These are phyloP conservation scores for Bradypodion ventrale DNA, from an alignment of 2,797 vertebrate genomes.

Conservation along the genomic window DNA sequence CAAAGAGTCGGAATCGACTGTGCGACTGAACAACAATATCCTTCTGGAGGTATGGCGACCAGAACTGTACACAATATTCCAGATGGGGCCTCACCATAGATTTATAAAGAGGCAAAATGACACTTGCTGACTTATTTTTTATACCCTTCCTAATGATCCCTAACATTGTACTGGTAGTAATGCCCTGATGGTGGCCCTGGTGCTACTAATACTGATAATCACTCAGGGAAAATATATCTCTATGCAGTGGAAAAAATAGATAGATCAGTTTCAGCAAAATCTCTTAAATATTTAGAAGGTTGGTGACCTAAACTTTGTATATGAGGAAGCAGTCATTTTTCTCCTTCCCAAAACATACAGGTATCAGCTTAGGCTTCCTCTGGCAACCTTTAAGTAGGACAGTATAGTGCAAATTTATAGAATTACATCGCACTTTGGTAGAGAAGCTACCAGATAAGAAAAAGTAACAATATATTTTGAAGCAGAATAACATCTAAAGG, in stretches of 20 bases:
- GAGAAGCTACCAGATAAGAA: neutral
- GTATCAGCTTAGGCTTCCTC: neutral
- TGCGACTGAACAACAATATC: no score
- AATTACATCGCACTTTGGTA: neutral
- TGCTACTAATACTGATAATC: neutral
- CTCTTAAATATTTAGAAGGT: neutral
- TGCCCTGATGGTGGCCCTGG: no score
- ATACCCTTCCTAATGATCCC: no score
- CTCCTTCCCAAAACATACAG: neutral
- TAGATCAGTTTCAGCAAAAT: neutral
- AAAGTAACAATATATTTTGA: neutral
- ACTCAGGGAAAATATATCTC: no score
- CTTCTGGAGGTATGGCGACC: no score
- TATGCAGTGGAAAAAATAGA: neutral
- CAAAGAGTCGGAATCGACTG: no score
- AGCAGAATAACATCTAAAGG: no score
- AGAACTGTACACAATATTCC: no score
- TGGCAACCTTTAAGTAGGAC: neutral
- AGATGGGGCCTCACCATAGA: no score
- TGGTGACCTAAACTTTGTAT: neutral
- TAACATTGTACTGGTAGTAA: no score
- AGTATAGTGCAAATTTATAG: neutral
- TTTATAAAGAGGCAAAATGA: no score
- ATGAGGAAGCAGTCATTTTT: neutral
- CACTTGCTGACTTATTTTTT: no score